Percentiles rank a stretch among this genome's conserved stretches.
These are phyloP conservation scores for Lepidochitona cinerea DNA, from an alignment of 2,888 invertebrate genomes.

Conservation along the genomic window DNA sequence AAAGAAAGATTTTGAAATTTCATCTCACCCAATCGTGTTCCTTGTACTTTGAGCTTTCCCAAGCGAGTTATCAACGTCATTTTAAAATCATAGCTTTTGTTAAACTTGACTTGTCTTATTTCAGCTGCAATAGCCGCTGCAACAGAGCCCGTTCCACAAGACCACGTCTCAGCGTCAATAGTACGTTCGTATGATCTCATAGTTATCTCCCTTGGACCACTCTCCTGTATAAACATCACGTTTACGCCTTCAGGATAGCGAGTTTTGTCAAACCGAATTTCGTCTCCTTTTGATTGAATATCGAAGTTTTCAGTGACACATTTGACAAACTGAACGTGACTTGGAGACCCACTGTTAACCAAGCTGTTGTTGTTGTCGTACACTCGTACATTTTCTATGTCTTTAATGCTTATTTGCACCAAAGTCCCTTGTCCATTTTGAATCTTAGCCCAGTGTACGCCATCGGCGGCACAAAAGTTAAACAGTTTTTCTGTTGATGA, in stretches of 20 bases:
- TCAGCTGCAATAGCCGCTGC: slow-evolving; percentile 31
- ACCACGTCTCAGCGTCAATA: slow-evolving; percentile 40
- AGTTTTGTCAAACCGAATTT: slow-evolving; percentile 19
- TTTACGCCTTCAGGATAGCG: slow-evolving; percentile 29
- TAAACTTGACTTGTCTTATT: neutral
- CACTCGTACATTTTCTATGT: slow-evolving; percentile 9
- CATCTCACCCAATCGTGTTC: neutral
- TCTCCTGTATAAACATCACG: slow-evolving; percentile 32
- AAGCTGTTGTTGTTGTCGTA: slow-evolving; percentile 25
- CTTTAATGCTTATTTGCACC: slow-evolving; percentile 18
- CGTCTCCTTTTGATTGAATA: slow-evolving; percentile 21
- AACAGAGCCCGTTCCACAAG: slow-evolving; percentile 49
- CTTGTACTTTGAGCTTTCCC: slow-evolving; percentile 26
- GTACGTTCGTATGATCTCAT: slow-evolving; percentile 45
- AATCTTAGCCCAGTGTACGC: slow-evolving; percentile 19
- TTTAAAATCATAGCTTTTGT: neutral
- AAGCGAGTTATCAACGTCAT: slow-evolving; percentile 13
- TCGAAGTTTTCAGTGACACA: slow-evolving; percentile 19
- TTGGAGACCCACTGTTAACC: slow-evolving; percentile 41
- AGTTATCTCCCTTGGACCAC: neutral
- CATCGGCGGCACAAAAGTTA: slow-evolving; percentile 27
- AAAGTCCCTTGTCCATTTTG: neutral
- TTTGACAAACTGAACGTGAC: slow-evolving; percentile 36
- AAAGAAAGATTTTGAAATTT: slow-evolving; percentile 18
- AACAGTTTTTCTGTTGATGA: neutral